A percentile compares a stretch with the other conserved stretches of the same genome.
phyloP scores from a whole-genome alignment of 2,888 invertebrate genomes.

The Xanthia togata region DNA sequence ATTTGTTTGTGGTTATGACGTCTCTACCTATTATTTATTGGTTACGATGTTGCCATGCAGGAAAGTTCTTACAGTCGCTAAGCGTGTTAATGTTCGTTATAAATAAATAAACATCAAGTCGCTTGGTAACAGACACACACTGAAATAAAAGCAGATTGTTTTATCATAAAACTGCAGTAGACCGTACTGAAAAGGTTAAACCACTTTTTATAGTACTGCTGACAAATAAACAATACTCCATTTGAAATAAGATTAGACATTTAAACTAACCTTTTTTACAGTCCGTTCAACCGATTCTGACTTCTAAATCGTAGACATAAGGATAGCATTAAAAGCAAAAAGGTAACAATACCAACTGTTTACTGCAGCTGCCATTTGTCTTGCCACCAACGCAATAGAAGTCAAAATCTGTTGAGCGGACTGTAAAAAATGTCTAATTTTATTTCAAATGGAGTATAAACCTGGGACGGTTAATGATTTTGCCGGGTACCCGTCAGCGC shows the following conservation, averaged over 20 bases:
- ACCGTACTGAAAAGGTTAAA: background rate
- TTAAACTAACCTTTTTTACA: no score
- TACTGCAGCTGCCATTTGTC: no score
- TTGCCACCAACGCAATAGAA: no score
- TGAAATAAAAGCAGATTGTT: background rate
- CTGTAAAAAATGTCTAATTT: no score
- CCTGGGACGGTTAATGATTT: background rate
- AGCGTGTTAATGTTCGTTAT: background rate
- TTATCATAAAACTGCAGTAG: background rate
- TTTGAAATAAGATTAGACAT: no score
- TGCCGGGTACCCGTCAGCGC: background rate
- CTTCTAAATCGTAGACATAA: no score
- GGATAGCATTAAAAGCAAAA: no score
- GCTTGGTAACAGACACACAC: background rate
- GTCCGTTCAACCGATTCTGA: no score
- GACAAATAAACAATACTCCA: no score
- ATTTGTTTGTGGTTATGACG: slow-evolving; percentile 4
- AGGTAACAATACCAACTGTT: no score
- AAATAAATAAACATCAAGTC: background rate
- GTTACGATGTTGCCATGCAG: background rate
- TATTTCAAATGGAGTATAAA: no score
- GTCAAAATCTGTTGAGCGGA: no score
- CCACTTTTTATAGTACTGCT: background rate
- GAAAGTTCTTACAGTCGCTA: background rate
- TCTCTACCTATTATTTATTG: background rate